A percentile compares a stretch with the other conserved stretches of the same genome.
Conservation (phyloP, 2,888 invertebrate species). For the Globia sparganii region DNA sequence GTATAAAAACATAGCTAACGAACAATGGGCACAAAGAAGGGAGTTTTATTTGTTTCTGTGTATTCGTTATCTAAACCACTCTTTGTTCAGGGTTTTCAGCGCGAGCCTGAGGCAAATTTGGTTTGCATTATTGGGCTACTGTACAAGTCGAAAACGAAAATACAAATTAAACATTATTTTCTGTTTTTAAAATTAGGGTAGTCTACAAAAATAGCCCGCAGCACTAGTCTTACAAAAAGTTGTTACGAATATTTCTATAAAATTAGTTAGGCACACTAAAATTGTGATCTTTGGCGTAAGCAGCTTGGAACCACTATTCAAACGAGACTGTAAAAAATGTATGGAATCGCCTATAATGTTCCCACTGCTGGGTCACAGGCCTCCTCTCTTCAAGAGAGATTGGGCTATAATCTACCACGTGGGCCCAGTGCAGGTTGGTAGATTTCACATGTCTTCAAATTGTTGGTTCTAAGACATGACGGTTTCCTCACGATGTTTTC, state of each 20-base stretch:
- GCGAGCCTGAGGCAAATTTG: slow-evolving; percentile 73
- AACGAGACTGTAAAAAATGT: neutral
- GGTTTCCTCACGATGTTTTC: neutral
- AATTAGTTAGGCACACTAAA: neutral
- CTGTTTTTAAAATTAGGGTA: slow-evolving; percentile 34
- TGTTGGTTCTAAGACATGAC: neutral
- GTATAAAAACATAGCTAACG: slow-evolving; percentile 62
- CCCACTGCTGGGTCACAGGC: neutral
- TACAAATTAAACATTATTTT: slow-evolving; percentile 53
- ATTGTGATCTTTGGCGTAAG: neutral
- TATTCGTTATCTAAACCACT: slow-evolving; percentile 75
- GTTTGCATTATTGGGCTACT: slow-evolving; percentile 68
- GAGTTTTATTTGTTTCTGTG: slow-evolving; percentile 74
- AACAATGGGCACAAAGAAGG: slow-evolving; percentile 68
- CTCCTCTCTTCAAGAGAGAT: neutral
- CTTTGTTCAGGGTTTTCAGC: slow-evolving; percentile 71
- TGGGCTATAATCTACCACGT: too few relatives aligned
- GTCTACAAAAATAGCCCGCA: slow-evolving; percentile 12
- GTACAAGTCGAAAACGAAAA: slow-evolving; percentile 58
- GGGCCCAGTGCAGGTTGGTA: neutral
- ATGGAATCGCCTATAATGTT: too few relatives aligned
- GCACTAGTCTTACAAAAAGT: neutral
- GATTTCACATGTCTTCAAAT: neutral
- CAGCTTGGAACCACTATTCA: neutral
- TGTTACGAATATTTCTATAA: neutral